Evolutionary conservation across 2,888 invertebrate species (phyloP).

Genomic region (Cancer borealis): DNA sequence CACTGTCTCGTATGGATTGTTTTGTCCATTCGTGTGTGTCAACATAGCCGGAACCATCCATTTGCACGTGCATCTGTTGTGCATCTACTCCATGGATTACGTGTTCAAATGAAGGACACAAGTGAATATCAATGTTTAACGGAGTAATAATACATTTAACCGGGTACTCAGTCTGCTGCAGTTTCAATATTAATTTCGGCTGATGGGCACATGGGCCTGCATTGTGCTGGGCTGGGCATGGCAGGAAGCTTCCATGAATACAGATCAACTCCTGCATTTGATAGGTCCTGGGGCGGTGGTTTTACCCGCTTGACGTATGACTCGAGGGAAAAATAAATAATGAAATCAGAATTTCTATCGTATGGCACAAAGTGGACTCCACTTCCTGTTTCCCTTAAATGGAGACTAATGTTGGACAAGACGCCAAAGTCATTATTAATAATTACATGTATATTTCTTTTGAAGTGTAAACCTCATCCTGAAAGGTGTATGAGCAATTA

Average conservation of each 20-base stretch:
- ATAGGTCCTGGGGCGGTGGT: neutral
- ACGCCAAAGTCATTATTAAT: conserved; percentile 5
- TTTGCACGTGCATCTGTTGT: neutral
- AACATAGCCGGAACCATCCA: neutral
- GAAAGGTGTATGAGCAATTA: conserved; percentile 45
- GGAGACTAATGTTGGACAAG: neutral
- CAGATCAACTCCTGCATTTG: conserved; percentile 35
- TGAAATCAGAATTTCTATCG: neutral
- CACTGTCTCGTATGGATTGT: no score
- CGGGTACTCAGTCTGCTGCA: neutral
- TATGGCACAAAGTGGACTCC: neutral
- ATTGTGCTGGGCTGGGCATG: neutral
- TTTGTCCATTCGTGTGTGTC: neutral
- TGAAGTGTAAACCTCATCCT: conserved; percentile 53
- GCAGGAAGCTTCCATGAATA: neutral
- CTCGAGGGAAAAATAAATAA: neutral
- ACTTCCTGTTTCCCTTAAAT: neutral
- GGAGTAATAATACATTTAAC: neutral
- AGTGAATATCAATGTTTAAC: neutral
- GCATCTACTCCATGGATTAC: neutral
- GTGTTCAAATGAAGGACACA: neutral
- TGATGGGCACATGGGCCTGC: neutral
- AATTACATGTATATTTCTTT: conserved; percentile 37
- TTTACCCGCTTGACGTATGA: neutral
- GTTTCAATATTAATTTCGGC: neutral